Percentiles rank a stretch among this genome's conserved stretches.
Conservation (phyloP, 30 jellyfish, hydroid and myxozoan species). For the Aurelia sp. region DNA sequence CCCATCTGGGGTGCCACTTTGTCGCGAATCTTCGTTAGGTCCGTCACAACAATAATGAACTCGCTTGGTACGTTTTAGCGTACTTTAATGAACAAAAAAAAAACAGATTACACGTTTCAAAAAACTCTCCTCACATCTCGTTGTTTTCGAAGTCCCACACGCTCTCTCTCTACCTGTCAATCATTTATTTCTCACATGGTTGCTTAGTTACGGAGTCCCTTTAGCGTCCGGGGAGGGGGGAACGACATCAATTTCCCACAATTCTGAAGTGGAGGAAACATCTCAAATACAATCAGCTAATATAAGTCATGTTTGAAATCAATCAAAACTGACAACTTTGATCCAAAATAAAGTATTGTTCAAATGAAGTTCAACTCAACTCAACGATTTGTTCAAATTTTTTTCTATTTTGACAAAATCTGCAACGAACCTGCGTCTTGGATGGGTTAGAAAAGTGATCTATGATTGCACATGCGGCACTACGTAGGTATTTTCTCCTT, state of each 20-base stretch:
- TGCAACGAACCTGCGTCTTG: no score
- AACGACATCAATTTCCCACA: constrained; percentile 35
- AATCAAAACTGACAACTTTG: no score
- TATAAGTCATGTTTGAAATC: no score
- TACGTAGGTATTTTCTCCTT: no score
- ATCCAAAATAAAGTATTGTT: no score
- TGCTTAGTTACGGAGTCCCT: constrained; percentile 32
- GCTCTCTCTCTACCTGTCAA: constrained; percentile 16
- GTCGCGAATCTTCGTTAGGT: constrained; percentile 40
- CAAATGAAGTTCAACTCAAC: no score
- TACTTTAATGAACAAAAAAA: constrained; percentile 4
- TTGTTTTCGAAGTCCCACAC: constrained; percentile 4
- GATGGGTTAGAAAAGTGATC: no score
- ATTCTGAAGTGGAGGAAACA: no score
- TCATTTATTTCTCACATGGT: constrained; percentile 7
- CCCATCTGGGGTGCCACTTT: not conserved
- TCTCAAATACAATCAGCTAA: no score
- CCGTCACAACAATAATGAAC: constrained; percentile 32
- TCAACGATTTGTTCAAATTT: no score
- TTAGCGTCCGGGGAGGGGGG: constrained; percentile 51
- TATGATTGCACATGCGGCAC: no score
- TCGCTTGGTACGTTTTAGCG: constrained; percentile 35
- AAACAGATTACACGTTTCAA: not conserved
- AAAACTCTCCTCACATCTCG: constrained; percentile 40
- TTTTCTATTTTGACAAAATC: no score